These are phyloP conservation scores for Calycopis cecrops DNA, from an alignment of 1,140 invertebrate species.

Conservation along the genomic window DNA sequence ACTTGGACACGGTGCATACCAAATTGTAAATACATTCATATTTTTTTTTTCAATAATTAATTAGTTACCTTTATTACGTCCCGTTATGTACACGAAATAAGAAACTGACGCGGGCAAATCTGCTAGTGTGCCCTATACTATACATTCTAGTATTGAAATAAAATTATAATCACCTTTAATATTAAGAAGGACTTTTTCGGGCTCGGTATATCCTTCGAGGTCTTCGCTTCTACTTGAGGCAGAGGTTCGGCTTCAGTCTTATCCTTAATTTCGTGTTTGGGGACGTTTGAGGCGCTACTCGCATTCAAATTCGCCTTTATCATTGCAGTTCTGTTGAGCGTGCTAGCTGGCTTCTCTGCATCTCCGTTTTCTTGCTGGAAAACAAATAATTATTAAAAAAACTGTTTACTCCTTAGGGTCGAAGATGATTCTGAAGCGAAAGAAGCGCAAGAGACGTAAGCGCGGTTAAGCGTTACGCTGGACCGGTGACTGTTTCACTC, in stretches of 20 bases:
- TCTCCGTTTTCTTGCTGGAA: conserved; percentile 44
- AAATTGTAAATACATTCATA: too few species aligned
- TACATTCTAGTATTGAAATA: background rate
- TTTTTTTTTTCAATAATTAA: too few species aligned
- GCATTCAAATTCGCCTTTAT: conserved; percentile 55
- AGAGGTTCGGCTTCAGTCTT: conserved; percentile 14
- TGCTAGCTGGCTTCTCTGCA: conserved; percentile 35
- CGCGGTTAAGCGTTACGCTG: too few species aligned
- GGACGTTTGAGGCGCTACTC: conserved; percentile 18
- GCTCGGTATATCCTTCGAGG: conserved; percentile 50
- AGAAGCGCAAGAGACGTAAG: too few species aligned
- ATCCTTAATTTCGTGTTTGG: conserved; percentile 25
- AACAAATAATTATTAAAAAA: conserved; percentile 18
- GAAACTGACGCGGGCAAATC: too few species aligned
- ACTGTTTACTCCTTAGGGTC: too few species aligned
- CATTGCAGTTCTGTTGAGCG: conserved; percentile 43
- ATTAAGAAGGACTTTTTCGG: conserved; percentile 55
- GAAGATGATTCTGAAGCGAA: too few species aligned
- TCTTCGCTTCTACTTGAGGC: conserved; percentile 36
- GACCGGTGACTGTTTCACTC: too few species aligned
- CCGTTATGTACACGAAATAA: too few species aligned
- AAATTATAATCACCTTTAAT: conserved; percentile 51
- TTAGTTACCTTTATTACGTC: too few species aligned
- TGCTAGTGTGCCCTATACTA: too few species aligned
- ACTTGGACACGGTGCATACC: too few species aligned